A percentile compares a stretch with the other conserved stretches of the same genome.
These are phyloP conservation scores for Myotis vivesi DNA, from an alignment of 2,797 vertebrate species.

Conservation along the genomic window DNA sequence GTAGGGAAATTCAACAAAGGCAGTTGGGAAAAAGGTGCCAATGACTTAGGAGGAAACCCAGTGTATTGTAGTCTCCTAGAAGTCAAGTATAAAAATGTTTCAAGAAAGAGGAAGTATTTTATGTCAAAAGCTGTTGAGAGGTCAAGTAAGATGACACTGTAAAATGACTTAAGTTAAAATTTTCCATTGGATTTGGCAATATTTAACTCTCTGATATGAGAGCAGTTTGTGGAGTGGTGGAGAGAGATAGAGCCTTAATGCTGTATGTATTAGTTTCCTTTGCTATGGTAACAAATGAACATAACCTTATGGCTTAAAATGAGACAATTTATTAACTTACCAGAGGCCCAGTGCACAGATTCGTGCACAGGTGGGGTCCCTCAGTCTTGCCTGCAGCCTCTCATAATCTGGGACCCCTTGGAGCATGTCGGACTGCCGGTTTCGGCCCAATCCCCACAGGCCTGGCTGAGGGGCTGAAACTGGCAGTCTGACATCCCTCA, in stretches of 20 bases:
- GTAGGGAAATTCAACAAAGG: not conserved
- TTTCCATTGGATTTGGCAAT: not conserved
- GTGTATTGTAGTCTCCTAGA: not conserved
- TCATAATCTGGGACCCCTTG: too few relatives aligned
- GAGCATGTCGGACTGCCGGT: too few relatives aligned
- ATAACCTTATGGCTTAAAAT: not conserved
- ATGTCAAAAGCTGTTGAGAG: not conserved
- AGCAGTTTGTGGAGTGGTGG: not conserved
- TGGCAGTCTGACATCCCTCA: too few relatives aligned
- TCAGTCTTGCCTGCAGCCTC: too few relatives aligned
- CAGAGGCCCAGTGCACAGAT: too few relatives aligned
- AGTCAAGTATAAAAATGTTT: not conserved
- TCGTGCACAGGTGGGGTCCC: too few relatives aligned
- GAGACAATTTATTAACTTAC: not conserved
- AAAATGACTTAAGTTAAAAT: not conserved
- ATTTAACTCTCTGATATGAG: not conserved
- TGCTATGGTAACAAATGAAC: not conserved
- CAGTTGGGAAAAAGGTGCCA: not conserved
- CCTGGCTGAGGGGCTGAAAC: too few relatives aligned
- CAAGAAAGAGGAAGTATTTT: constrained; percentile 3
- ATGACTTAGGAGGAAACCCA: not conserved
- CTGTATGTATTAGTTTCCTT: not conserved
- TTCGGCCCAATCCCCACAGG: too few relatives aligned
- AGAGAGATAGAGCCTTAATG: not conserved
- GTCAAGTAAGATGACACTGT: not conserved